phyloP scores from a whole-genome alignment of 2,797 vertebrate species.

The Cossypha polioptera region DNA sequence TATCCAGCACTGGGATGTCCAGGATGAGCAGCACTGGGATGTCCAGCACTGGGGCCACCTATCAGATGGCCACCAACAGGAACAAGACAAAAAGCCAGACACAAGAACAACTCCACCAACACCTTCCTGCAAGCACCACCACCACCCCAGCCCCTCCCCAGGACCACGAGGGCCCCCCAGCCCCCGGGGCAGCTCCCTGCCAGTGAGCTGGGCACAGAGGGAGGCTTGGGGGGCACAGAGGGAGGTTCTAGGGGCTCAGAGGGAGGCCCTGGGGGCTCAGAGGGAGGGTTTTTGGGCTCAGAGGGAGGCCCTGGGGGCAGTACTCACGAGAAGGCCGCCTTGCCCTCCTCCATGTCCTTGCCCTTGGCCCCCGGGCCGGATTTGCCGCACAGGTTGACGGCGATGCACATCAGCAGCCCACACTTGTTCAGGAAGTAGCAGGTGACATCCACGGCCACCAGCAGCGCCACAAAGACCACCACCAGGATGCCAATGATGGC shows the following conservation, averaged over 20 bases:
- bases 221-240: neutral
- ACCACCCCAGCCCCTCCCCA: neutral
- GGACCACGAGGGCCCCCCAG: neutral
- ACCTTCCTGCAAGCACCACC: neutral
- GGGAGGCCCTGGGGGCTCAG: too few species aligned
- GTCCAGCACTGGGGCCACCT: neutral
- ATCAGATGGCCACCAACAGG: neutral
- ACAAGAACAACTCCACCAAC: neutral
- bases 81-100: neutral
- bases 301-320: neutral
- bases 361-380: constrained; percentile 88
- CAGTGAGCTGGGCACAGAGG: neutral
- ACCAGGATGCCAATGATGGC: constrained; percentile 94
- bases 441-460: constrained; percentile 93
- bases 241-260: too few species aligned
- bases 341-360: constrained; percentile 92
- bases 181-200: fast-evolving
- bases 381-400: constrained; percentile 93
- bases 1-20: too few species aligned
- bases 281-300: too few species aligned
- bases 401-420: constrained; percentile 97
- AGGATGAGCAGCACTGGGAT: too few species aligned
- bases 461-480: constrained; percentile 88
- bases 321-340: constrained; percentile 95
- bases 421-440: constrained; percentile 99